Percentiles rank a stretch among this genome's conserved stretches.
phyloP scores from a whole-genome alignment of 2,113 vertebrate species.

The Gymnorhina tibicen region DNA sequence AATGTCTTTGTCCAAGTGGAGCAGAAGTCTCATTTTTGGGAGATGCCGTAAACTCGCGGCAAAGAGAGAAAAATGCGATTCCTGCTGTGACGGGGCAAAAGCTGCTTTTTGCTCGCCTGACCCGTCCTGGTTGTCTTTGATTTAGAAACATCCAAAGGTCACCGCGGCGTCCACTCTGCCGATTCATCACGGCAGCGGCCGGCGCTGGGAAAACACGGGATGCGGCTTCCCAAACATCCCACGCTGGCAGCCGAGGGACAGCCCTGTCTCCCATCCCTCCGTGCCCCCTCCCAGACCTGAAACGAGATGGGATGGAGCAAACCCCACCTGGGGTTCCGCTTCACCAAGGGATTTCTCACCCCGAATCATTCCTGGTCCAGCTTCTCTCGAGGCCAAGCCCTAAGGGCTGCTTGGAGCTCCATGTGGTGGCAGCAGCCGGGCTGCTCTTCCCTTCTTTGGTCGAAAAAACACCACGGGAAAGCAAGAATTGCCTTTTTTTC shows the following conservation, averaged over 20 bases:
- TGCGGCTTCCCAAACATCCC: not conserved
- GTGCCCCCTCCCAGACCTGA: not conserved
- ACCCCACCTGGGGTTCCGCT: not conserved
- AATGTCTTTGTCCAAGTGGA: not conserved
- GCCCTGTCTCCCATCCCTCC: rapidly evolving
- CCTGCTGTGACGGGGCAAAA: not conserved
- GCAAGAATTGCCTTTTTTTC: rapidly evolving
- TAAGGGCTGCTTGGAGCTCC: not conserved
- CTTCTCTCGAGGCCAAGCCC: not conserved
- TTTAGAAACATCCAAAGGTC: not conserved
- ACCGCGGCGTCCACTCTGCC: not conserved
- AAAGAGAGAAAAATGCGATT: not conserved
- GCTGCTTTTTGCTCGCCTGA: not conserved
- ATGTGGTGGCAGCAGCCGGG: rapidly evolving
- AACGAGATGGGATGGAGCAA: rapidly evolving
- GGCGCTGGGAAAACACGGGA: rapidly evolving
- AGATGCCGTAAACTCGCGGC: not conserved
- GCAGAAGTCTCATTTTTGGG: slow-evolving; percentile 7
- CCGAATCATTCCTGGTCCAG: rapidly evolving
- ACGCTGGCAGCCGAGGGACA: rapidly evolving
- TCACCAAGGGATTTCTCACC: rapidly evolving
- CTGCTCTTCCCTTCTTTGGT: not conserved
- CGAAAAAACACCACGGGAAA: rapidly evolving
- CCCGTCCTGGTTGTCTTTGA: not conserved
- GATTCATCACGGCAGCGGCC: rapidly evolving